phyloP scores from a whole-genome alignment of 1,140 invertebrate genomes.

The Eurytemora carolleeae region DNA sequence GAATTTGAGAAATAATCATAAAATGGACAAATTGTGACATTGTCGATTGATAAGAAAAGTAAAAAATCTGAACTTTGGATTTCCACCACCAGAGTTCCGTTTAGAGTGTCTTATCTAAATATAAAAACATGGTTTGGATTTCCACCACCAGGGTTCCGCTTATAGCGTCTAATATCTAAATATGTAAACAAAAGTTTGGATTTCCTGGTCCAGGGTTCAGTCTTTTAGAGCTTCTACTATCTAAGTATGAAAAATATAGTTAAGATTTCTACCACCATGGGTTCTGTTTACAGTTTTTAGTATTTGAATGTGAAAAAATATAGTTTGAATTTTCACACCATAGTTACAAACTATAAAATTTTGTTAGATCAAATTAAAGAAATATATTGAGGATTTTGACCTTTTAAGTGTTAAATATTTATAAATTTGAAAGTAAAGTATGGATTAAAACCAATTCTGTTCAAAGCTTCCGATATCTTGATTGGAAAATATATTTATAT shows the following conservation, averaged over 20 bases:
- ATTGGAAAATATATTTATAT: too few relatives aligned
- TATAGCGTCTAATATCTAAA: background rate
- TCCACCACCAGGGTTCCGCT: background rate
- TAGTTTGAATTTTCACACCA: background rate
- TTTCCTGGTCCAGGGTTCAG: background rate
- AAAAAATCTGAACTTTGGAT: background rate
- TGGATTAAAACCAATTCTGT: too few relatives aligned
- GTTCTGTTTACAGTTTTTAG: background rate
- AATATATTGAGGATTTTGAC: too few relatives aligned
- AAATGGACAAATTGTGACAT: too few relatives aligned
- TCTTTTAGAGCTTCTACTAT: background rate
- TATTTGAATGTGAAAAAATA: background rate
- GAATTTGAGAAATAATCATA: too few relatives aligned
- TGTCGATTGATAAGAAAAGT: background rate
- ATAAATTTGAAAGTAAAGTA: background rate
- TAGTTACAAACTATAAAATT: too few relatives aligned
- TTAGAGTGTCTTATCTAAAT: background rate
- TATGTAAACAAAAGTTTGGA: background rate
- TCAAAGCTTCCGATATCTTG: too few relatives aligned
- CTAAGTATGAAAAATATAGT: background rate
- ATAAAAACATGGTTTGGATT: background rate
- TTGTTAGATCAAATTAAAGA: too few relatives aligned
- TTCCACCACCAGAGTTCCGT: constrained; percentile 1
- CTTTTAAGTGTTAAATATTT: background rate
- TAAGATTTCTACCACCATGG: background rate